phyloP scores from a whole-genome alignment of 2,888 invertebrate genomes.

The Steinernema carpocapsae region DNA sequence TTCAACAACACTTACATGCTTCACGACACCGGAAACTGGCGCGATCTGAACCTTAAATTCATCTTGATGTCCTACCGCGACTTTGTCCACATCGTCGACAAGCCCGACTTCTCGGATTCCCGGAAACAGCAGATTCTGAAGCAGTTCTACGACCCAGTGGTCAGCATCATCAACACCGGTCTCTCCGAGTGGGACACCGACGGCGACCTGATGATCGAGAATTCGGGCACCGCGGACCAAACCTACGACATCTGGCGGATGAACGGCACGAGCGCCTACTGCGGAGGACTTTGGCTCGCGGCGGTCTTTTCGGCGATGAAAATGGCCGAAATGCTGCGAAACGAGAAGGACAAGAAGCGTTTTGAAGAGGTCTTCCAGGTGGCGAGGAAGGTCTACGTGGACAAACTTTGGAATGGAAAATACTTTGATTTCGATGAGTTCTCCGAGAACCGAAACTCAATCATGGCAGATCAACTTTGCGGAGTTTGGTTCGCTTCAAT shows the following conservation, averaged over 20 bases:
- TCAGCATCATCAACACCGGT: not conserved
- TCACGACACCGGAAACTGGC: conserved; percentile 89
- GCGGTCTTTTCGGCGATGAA: conserved; percentile 72
- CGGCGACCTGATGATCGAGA: conserved; percentile 87
- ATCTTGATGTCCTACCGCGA: conserved; percentile 73
- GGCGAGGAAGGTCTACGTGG: conserved; percentile 45
- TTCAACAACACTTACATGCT: conserved; percentile 85
- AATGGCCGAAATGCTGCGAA: conserved; percentile 62
- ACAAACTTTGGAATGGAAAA: conserved; percentile 59
- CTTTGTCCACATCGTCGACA: conserved; percentile 47
- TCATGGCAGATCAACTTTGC: conserved; percentile 91
- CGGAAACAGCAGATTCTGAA: not conserved
- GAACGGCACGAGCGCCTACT: conserved; percentile 89
- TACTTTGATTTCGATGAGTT: conserved; percentile 79
- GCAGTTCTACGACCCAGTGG: conserved; percentile 15
- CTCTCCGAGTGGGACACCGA: conserved; percentile 78
- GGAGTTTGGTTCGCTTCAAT: conserved; percentile 83
- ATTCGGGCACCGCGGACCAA: conserved; percentile 82
- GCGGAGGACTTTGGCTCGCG: conserved; percentile 87
- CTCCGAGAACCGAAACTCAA: conserved; percentile 74
- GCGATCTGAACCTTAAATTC: conserved; percentile 89
- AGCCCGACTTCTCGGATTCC: not conserved
- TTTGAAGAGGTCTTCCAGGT: conserved; percentile 41
- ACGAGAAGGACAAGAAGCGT: conserved; percentile 37
- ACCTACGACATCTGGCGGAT: conserved; percentile 90